Evolutionary conservation across 2,888 invertebrate genomes (phyloP).

Genomic region (Achlya flavicornis): DNA sequence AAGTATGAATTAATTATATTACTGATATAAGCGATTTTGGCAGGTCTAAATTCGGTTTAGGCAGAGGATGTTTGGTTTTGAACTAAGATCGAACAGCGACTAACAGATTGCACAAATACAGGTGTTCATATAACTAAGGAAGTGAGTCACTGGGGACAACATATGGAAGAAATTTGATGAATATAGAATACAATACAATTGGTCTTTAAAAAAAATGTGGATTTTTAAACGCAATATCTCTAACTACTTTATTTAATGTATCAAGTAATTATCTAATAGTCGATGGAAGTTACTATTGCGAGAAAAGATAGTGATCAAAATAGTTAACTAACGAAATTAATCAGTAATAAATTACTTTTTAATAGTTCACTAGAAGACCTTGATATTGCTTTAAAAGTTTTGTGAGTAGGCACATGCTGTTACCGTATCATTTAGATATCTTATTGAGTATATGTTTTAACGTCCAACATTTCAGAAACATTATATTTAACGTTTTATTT

Average conservation of each 20-base stretch:
- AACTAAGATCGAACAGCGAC: neutral
- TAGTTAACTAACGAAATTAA: conserved; percentile 24
- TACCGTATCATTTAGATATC: conserved; percentile 18
- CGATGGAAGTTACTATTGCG: neutral
- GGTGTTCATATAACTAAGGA: neutral
- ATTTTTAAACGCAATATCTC: neutral
- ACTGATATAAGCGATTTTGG: neutral
- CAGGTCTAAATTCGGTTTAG: neutral
- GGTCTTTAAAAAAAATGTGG: neutral
- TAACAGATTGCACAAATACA: neutral
- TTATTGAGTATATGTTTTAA: neutral
- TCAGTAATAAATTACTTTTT: conserved; percentile 14
- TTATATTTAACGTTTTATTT: neutral
- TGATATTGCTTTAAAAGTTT: conserved; percentile 20
- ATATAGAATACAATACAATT: neutral
- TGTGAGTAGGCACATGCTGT: conserved; percentile 36
- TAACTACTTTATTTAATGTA: neutral
- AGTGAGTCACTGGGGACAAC: neutral
- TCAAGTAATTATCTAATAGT: neutral
- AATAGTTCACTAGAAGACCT: conserved; percentile 31
- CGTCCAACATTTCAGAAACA: neutral
- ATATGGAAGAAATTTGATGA: neutral
- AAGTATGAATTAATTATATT: neutral
- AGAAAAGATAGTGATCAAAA: conserved; percentile 24
- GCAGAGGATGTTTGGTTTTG: neutral